phyloP scores from a whole-genome alignment of 2,888 invertebrate species.

The Thymelicus acteon region DNA sequence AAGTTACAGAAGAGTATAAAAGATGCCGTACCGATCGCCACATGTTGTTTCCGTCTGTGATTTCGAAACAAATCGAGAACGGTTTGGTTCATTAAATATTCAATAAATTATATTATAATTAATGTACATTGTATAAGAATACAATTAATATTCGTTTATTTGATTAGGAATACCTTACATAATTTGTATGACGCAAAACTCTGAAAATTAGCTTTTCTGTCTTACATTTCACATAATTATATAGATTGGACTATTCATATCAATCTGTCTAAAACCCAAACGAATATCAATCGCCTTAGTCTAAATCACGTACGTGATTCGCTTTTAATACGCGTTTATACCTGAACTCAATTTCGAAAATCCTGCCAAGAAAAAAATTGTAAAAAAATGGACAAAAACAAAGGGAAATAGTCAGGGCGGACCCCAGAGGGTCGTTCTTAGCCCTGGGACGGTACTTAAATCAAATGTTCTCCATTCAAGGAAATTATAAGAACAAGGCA shows the following conservation, averaged over 20 bases:
- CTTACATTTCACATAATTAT: no score
- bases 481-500: conserved; percentile 80
- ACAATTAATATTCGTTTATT: no score
- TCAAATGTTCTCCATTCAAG: conserved; percentile 82
- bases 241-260: no score
- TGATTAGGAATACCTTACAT: background rate
- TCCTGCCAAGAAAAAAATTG: conserved; percentile 74
- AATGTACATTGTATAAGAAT: no score
- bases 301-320: conserved; percentile 67
- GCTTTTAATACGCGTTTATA: conserved; percentile 56
- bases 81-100: no score
- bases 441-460: conserved; percentile 82
- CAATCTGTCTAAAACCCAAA: no score
- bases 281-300: conserved; percentile 70
- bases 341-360: conserved; percentile 54
- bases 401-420: conserved; percentile 81
- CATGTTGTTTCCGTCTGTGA: no score
- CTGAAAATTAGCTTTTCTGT: background rate
- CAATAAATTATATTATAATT: no score
- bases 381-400: conserved; percentile 78
- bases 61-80: no score
- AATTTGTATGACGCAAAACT: background rate
- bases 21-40: no score
- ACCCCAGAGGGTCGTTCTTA: conserved; percentile 73
- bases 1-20: no score